Percentiles rank a stretch among this genome's conserved stretches.
phyloP scores from a whole-genome alignment of 1,140 invertebrate species.

The Archivesica marissinica region DNA sequence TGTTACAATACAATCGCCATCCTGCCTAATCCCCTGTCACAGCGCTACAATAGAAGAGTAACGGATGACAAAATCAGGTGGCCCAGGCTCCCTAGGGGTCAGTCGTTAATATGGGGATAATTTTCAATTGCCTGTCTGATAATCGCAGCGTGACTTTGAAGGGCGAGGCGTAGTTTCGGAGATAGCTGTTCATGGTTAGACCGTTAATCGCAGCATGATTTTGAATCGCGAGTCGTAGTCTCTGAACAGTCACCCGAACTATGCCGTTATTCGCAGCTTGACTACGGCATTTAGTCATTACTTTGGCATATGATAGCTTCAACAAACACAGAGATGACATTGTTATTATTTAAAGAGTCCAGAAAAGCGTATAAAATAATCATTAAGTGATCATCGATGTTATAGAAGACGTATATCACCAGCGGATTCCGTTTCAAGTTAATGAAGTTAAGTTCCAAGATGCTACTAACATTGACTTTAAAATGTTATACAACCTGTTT shows the following conservation, averaged over 20 bases:
- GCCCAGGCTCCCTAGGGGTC: constrained; percentile 27
- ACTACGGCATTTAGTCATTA: background rate
- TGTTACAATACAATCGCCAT: background rate
- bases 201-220: constrained; percentile 12
- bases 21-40: constrained; percentile 14
- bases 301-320: background rate
- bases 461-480: no score
- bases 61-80: constrained; percentile 47
- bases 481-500: no score
- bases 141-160: constrained; percentile 1
- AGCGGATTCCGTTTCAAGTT: background rate
- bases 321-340: background rate
- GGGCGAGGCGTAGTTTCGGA: background rate
- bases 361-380: background rate
- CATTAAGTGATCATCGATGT: background rate
- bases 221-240: background rate
- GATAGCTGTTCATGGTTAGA: background rate
- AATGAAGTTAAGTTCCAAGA: no score
- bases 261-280: background rate
- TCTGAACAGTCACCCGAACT: background rate
- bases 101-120: constrained; percentile 14
- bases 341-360: background rate
- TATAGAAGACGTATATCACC: background rate
- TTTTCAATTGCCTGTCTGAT: background rate
- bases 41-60: constrained; percentile 16